A percentile compares a stretch with the other conserved stretches of the same genome.
Evolutionary conservation across 2,797 vertebrate genomes (phyloP).

Genomic region (Coreius guichenoti): DNA sequence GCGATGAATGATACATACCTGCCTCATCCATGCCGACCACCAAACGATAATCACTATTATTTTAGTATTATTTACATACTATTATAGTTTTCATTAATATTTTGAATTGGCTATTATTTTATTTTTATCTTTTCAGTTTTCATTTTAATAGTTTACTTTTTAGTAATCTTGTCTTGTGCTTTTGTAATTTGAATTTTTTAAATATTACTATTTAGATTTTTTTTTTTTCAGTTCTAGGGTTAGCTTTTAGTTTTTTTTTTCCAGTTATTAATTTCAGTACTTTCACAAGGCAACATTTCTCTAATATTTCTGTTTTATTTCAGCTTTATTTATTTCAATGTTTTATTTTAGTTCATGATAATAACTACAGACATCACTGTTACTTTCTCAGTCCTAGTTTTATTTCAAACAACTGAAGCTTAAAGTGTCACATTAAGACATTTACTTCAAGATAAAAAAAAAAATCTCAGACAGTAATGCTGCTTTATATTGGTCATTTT

Average conservation of each 20-base stretch:
- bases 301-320: no score
- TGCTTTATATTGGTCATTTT: constrained; percentile 2
- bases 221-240: background rate
- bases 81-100: constrained; percentile 7
- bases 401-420: constrained; percentile 2
- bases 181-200: background rate
- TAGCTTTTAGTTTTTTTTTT: background rate
- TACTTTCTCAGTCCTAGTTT: background rate
- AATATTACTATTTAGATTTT: background rate
- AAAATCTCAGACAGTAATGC: no score
- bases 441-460: no score
- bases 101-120: background rate
- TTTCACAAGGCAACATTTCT: background rate
- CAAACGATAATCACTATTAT: constrained; percentile 1
- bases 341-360: no score
- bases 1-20: constrained; percentile 8
- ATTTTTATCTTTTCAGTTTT: background rate
- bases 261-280: background rate
- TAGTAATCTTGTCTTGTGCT: background rate
- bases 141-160: constrained; percentile 2
- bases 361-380: no score
- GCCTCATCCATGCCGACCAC: background rate
- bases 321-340: no score
- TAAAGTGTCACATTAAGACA: background rate
- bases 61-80: constrained; percentile 11